Evolutionary conservation across 2,113 vertebrate species (phyloP).

Genomic region (Pterocles burchelli): DNA sequence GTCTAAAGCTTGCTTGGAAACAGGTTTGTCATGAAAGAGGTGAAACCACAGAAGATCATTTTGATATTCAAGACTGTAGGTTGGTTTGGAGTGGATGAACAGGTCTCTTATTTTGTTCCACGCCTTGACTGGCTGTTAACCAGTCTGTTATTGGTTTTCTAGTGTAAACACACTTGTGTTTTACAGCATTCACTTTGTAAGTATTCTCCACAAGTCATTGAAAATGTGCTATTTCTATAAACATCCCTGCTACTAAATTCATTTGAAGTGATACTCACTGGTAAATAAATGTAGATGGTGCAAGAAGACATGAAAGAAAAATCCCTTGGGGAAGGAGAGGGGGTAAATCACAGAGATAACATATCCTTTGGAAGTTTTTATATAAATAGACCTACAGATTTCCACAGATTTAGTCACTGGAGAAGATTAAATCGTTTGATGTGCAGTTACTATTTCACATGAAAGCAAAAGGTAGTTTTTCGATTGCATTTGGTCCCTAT

Average conservation of each 20-base stretch:
- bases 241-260: conserved; percentile 35
- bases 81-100: background rate
- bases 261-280: conserved; percentile 62
- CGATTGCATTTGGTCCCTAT: conserved; percentile 37
- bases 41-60: background rate
- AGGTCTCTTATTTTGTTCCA: conserved; percentile 26
- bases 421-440: conserved; percentile 58
- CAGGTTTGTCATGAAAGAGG: background rate
- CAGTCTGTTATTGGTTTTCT: conserved; percentile 36
- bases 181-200: conserved; percentile 58
- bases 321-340: conserved; percentile 37
- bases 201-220: conserved; percentile 53
- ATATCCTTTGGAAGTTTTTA: conserved; percentile 60
- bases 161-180: conserved; percentile 53
- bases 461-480: conserved; percentile 52
- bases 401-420: conserved; percentile 37
- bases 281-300: conserved; percentile 48
- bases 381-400: conserved; percentile 64
- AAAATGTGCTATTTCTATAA: conserved; percentile 62
- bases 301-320: conserved; percentile 63
- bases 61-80: background rate
- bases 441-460: conserved; percentile 51
- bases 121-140: background rate
- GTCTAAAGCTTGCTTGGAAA: background rate
- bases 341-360: conserved; percentile 62